A percentile compares a stretch with the other conserved stretches of the same genome.
phyloP scores from a whole-genome alignment of 2,888 invertebrate genomes.

The Xanthorhoe spadicearia region DNA sequence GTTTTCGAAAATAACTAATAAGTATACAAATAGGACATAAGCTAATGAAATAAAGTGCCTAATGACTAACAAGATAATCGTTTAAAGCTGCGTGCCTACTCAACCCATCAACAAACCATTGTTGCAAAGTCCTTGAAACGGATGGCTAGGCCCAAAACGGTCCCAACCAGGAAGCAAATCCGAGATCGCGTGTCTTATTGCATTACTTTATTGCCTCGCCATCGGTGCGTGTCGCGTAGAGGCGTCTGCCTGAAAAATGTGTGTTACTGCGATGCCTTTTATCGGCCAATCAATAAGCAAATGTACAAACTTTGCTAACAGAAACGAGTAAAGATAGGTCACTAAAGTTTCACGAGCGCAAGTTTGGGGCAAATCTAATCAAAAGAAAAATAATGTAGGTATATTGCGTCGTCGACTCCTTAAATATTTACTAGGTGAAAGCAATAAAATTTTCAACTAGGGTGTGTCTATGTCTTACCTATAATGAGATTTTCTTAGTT shows the following conservation, averaged over 20 bases:
- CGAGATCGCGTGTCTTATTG: slow-evolving; percentile 64
- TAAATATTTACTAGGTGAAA: too few relatives aligned
- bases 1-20: not conserved
- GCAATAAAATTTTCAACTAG: too few relatives aligned
- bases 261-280: slow-evolving; percentile 62
- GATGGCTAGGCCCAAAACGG: slow-evolving; percentile 43
- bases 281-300: slow-evolving; percentile 62
- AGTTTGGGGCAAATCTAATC: not conserved
- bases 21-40: not conserved
- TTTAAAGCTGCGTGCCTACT: slow-evolving; percentile 40
- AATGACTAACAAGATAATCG: slow-evolving; percentile 27
- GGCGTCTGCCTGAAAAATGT: slow-evolving; percentile 64
- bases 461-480: too few relatives aligned
- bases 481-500: too few relatives aligned
- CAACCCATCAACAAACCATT: slow-evolving; percentile 54
- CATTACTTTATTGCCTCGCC: slow-evolving; percentile 53
- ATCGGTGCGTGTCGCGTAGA: slow-evolving; percentile 65
- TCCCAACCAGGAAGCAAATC: slow-evolving; percentile 68
- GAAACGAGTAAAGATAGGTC: slow-evolving; percentile 27
- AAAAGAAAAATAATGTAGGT: not conserved
- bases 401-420: too few relatives aligned
- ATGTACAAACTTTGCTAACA: slow-evolving; percentile 38
- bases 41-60: slow-evolving; percentile 3
- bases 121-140: slow-evolving; percentile 69
- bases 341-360: slow-evolving; percentile 6